Base-by-base conservation (phyloP, 2,113 vertebrate species). In the Oryzias melastigma region DNA sequence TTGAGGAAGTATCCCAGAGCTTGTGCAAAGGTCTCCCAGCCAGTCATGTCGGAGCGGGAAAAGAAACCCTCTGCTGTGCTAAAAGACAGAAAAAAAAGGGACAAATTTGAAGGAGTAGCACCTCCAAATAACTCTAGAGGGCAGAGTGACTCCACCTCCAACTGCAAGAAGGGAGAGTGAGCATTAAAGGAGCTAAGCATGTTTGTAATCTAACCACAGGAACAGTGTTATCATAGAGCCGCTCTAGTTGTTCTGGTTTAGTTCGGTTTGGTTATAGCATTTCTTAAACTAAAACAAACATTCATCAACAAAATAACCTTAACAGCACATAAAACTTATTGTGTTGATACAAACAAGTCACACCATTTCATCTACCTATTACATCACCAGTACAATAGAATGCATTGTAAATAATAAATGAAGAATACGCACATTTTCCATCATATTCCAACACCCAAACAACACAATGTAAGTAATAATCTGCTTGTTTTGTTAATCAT, bases 31-130 rank as follows among this genome's bases (percentile, higher is more conserved):
- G 94, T 98, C 83, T 96, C 92, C 96, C 95, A 98, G 83, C 95
- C 97, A 4, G 93, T 95, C 62, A 95, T 94, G 61, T 95, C 94
- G 55, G 95, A 93, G 67, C 91, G 94, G 49, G 93, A 94, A 73
- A 98, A 94, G 77, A 97, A 94, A 19, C 97, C 97, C 89, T 99
- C 97, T 2, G 97, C 97, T 56, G 97, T 99, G 89, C 97, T 99
- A 90, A 64, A 68, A 74, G 25, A 70, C 15, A 77, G 19, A 55
- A 46, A 58, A 82, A 69, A 54, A 14, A 44, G 47, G 18, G 3
- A 29, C 18, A 55, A 24, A 42, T 41, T 3, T 47, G 16, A 20
- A 13, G 19, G 56, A 27, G 79, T 60, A 71, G 43, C 65, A 77
- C 58, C n/a, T 18, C 4, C 1, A 29, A 19, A 15, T 50, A 45